Base-by-base conservation (phyloP, 1,140 invertebrate species). In the Homalodisca vitripennis region DNA sequence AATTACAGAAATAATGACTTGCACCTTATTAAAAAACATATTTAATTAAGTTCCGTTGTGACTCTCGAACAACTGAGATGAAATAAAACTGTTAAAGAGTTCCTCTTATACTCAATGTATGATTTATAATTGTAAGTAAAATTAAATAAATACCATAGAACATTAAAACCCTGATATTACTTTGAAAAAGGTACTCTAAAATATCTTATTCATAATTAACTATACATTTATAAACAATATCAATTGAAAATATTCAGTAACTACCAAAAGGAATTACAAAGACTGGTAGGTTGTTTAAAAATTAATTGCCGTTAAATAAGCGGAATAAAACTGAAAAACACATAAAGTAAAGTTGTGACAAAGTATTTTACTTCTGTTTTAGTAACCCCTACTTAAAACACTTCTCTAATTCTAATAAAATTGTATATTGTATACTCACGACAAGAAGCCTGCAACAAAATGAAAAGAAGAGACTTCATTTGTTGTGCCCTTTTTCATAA, bases 381-480 rank as follows among this genome's bases (percentile, higher is more conserved):
- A 10, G 6, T 10, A 41, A 17, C 6, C 17, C 6, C 6, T 10
- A 10, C 6, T 6, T 17, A 17, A 41, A 17, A 41, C 34, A 41
- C 34, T 10, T 41, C 17, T 17, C 51, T 68, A 55, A 47, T 27
- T 20, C 20, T 32, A 32, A 66, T 74, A 70, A 70, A 75, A 71
- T 64, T 70, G 55, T 66, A 70, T 22, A 30, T 71, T 31, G 62
- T 62, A 17, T 55, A 85, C 87, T 85, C 83, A 90, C 88, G 89
- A 91, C 76, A 91, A 80, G 76, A 89, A 87, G 72, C 90, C 90
- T 74, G 87, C 88, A 66, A 91, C 79, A 80, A 93, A 93, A 62
- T 90, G 88, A 70, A 92, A 81, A 0, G 85, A 83, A 2, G 90
- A 91, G 10, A 86, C 81, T 75, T 92, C 88, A 13, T 85, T 87